phyloP scores from a whole-genome alignment of 2,797 vertebrate species.

The Hylomyscus alleni region DNA sequence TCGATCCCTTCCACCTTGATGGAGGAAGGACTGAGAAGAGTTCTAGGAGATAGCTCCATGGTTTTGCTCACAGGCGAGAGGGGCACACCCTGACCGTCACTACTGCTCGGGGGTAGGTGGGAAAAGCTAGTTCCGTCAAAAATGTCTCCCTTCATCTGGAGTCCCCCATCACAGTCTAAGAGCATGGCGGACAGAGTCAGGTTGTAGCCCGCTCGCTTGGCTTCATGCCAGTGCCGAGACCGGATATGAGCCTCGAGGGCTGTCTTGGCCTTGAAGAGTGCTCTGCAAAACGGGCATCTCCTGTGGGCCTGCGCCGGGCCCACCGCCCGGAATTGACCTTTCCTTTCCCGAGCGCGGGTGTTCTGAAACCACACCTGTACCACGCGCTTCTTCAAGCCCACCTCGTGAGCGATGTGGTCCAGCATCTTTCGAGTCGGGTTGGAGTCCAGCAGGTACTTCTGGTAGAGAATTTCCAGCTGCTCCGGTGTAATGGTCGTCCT shows the following conservation, averaged over 20 bases:
- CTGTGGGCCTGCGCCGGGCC: conserved; percentile 98
- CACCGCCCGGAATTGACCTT: conserved; percentile 98
- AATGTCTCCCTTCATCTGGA: conserved; percentile 96
- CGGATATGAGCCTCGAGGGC: conserved; percentile 99
- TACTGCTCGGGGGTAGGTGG: conserved; percentile 92
- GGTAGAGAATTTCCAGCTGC: conserved; percentile 98
- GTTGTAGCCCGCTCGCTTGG: conserved; percentile 99
- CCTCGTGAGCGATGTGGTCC: conserved; percentile 99
- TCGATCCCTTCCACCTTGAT: conserved; percentile 99
- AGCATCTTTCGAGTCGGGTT: conserved; percentile 99
- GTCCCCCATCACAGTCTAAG: conserved; percentile 94
- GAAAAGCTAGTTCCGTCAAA: conserved; percentile 94
- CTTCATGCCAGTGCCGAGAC: conserved; percentile 99
- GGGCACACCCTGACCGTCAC: conserved; percentile 95
- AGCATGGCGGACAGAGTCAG: conserved; percentile 95
- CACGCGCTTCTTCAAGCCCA: conserved; percentile 99
- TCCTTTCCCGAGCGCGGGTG: conserved; percentile 97
- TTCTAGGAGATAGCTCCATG: conserved; percentile 97
- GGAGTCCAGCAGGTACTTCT: conserved; percentile 99
- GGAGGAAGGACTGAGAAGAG: conserved; percentile 97
- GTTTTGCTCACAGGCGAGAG: conserved; percentile 97
- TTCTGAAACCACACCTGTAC: conserved; percentile 99
- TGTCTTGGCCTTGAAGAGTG: conserved; percentile 99
- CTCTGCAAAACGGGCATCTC: conserved; percentile 98
- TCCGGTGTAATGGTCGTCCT: conserved; percentile 99